Conservation (phyloP, 1,140 invertebrate genomes). For the Scaptodrosophila lebanonensis region DNA sequence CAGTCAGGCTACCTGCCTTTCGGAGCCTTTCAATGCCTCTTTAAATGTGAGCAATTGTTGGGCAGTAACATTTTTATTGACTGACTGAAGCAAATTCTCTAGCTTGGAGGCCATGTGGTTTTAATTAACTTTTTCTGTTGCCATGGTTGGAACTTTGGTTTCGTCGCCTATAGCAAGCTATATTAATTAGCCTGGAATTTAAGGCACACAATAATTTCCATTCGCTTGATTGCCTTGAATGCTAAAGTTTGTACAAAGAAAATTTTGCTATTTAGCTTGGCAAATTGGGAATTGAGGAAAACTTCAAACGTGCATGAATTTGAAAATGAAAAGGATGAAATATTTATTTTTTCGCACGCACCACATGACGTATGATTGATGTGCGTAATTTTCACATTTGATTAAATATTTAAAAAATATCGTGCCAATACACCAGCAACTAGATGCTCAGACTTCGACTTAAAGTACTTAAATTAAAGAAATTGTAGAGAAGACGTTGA, state of each 20-base stretch:
- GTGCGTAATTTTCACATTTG: slow-evolving; percentile 47
- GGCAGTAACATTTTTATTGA: slow-evolving; percentile 45
- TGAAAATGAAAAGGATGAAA: slow-evolving; percentile 21
- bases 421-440: too few species aligned
- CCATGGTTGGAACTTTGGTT: slow-evolving; percentile 36
- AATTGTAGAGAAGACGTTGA: too few species aligned
- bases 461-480: slow-evolving; percentile 65
- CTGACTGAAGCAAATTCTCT: slow-evolving; percentile 3
- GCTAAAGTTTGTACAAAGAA: too few species aligned
- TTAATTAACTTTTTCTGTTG: slow-evolving; percentile 62
- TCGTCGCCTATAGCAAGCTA: too few species aligned
- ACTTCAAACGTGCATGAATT: slow-evolving; percentile 5
- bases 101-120: slow-evolving; percentile 30
- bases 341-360: slow-evolving; percentile 13
- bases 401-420: slow-evolving; percentile 6
- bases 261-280: too few species aligned
- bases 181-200: slow-evolving; percentile 17
- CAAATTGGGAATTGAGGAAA: too few species aligned
- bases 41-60: background rate
- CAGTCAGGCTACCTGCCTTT: too few species aligned
- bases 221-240: too few species aligned
- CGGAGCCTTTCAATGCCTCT: too few species aligned
- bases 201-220: too few species aligned
- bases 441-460: too few species aligned
- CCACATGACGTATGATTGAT: slow-evolving; percentile 71